Conservation (phyloP, 2,113 vertebrate species). For the Takifugu flavidus region DNA sequence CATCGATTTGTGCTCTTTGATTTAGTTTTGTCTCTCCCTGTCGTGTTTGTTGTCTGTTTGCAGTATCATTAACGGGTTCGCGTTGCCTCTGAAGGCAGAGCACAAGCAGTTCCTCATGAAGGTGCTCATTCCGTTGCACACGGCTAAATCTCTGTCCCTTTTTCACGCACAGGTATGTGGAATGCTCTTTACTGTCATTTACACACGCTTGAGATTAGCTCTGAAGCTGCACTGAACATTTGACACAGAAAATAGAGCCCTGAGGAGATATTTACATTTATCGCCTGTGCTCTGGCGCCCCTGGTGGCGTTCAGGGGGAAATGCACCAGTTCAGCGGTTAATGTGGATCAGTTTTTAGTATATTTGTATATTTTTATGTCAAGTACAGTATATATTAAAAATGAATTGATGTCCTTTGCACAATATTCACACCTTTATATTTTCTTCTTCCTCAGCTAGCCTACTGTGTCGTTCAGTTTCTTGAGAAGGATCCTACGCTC, state of each 20-base stretch:
- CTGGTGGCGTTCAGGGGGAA: slow-evolving; percentile 33
- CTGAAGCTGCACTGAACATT: not conserved
- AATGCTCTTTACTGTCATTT: not conserved
- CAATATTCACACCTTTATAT: slow-evolving; percentile 2
- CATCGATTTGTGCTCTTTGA: too few relatives aligned
- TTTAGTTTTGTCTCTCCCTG: not conserved
- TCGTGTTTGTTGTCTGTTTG: slow-evolving; percentile 40
- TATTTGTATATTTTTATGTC: not conserved
- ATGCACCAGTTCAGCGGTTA: not conserved
- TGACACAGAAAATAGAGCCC: not conserved
- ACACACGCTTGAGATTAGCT: not conserved
- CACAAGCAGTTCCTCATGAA: slow-evolving; percentile 99
- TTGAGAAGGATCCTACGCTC: slow-evolving; percentile 96
- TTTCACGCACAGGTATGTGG: slow-evolving; percentile 92
- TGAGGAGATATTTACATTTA: not conserved
- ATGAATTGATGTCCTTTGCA: not conserved
- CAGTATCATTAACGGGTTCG: slow-evolving; percentile 99
- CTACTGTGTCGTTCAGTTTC: slow-evolving; percentile 98
- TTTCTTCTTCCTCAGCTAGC: slow-evolving; percentile 82
- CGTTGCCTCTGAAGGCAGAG: slow-evolving; percentile 95
- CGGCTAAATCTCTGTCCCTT: slow-evolving; percentile 90
- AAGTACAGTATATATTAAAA: not conserved
- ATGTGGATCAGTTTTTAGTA: not conserved
- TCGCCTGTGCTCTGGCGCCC: not conserved
- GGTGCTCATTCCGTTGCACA: slow-evolving; percentile 97